Base-by-base conservation (phyloP, 2,888 invertebrate genomes). In the Leptinotarsa peninsularis region DNA sequence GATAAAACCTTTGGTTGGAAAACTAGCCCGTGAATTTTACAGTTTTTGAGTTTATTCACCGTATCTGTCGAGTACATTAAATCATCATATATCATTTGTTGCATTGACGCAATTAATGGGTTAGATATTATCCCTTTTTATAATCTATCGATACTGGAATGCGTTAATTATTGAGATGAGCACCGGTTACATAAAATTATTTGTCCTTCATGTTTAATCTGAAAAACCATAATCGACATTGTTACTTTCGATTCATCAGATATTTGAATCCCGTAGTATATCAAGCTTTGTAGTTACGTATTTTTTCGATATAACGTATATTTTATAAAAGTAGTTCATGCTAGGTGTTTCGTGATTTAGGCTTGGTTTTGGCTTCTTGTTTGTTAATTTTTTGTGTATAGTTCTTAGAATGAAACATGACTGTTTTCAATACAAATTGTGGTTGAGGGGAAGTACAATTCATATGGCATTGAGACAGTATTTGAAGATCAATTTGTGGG, bases 261-360 rank as follows among this genome's bases (percentile, higher is more conserved):
- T 33, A n/a, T 63, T 63, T n/a, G n/a, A 15, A 33, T 7, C 13
- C 10, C 63, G 27, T 63, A 63, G 71, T 75, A 66, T 23, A 58
- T 58, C 15, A 23, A 13, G 63, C 63, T 63, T 63, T 33, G 63
- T 63, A 63, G 63, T 63, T 63, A 63, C 43, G 49, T 72, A 72
- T 15, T 72, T 67, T 75, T 43, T 18, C 18, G 21, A 52, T 68
- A 56, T 68, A 68, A 54, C 23, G 13, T 68, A 68, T 54, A 67
- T 67, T 67, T 21, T 56, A 54, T 21, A 76, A 78, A 75, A 71
- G 73, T 75, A 77, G 76, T 80, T 79, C 81, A 82, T 82, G 81
- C 83, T 83, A 80, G 81, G 81, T 80, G 79, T 81, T 79, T 78
- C 76, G 75, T 79, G 76, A 77, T 72, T 73, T 75, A 74, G 52